A percentile compares a stretch with the other conserved stretches of the same genome.
Evolutionary conservation across 2,113 vertebrate genomes (phyloP).

Genomic region (pig (Sus scrofa)): DNA sequence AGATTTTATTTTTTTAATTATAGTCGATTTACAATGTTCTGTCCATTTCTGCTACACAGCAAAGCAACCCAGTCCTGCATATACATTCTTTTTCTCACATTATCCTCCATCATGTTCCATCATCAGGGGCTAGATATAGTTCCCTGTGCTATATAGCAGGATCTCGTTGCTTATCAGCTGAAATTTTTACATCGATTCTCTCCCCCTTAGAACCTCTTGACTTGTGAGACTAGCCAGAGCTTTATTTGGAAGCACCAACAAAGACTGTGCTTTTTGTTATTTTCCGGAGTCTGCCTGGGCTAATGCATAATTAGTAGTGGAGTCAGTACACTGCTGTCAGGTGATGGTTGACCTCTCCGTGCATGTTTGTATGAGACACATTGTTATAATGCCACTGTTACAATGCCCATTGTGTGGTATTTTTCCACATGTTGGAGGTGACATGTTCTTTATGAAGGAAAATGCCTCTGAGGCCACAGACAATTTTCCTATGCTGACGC

Average conservation of each 20-base stretch:
- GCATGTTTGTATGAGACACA: not conserved
- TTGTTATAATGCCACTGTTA: not conserved
- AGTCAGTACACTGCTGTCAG: not conserved
- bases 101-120: too few relatives aligned
- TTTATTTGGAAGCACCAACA: not conserved
- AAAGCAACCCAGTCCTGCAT: too few relatives aligned
- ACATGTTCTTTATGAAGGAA: slow-evolving; percentile 50
- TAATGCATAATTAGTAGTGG: not conserved
- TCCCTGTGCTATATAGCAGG: too few relatives aligned
- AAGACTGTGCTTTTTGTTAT: not conserved
- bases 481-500: slow-evolving; percentile 42
- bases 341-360: not conserved
- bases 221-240: not conserved
- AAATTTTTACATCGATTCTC: not conserved
- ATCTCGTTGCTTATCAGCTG: too few relatives aligned
- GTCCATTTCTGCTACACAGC: too few relatives aligned
- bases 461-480: slow-evolving; percentile 52
- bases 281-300: not conserved
- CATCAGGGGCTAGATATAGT: too few relatives aligned
- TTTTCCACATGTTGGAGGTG: slow-evolving; percentile 19
- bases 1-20: too few relatives aligned
- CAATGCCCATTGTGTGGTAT: not conserved
- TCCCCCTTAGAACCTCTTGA: not conserved
- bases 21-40: too few relatives aligned
- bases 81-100: too few relatives aligned